Percentiles rank a stretch among this genome's conserved stretches.
Evolutionary conservation across 2,888 invertebrate species (phyloP).

Genomic region (Psococerastis gibbosa): DNA sequence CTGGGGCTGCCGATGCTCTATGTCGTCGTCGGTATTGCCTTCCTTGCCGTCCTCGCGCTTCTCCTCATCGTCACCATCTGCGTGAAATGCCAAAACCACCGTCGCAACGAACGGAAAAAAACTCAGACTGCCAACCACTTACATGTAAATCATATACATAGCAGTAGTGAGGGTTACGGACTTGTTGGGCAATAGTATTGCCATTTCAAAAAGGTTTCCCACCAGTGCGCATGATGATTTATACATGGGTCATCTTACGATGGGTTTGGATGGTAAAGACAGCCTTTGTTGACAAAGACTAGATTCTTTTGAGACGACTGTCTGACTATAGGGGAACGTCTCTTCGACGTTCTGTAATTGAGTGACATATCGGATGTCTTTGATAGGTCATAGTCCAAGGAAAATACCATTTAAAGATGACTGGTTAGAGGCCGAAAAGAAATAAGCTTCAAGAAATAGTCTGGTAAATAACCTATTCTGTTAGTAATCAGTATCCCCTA

Average conservation of each 20-base stretch:
- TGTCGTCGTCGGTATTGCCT: constrained; percentile 42
- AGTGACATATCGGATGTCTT: no score
- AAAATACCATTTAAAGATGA: no score
- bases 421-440: no score
- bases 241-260: constrained; percentile 21
- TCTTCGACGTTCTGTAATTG: no score
- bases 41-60: constrained; percentile 38
- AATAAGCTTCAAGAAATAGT: no score
- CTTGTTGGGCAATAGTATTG: constrained; percentile 24
- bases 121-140: constrained; percentile 26
- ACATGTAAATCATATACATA: constrained; percentile 36
- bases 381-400: no score
- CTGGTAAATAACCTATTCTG: no score
- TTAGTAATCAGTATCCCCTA: no score
- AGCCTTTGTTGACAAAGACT: constrained; percentile 48
- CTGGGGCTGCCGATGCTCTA: constrained; percentile 46
- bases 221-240: constrained; percentile 22
- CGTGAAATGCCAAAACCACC: constrained; percentile 29
- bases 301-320: constrained; percentile 20
- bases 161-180: constrained; percentile 31
- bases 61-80: constrained; percentile 40
- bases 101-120: constrained; percentile 36
- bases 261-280: constrained; percentile 37
- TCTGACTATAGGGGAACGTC: constrained; percentile 17
- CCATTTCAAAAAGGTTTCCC: constrained; percentile 10